These are phyloP conservation scores for Pungitius pungitius DNA, from an alignment of 2,113 vertebrate genomes.

Conservation along the genomic window DNA sequence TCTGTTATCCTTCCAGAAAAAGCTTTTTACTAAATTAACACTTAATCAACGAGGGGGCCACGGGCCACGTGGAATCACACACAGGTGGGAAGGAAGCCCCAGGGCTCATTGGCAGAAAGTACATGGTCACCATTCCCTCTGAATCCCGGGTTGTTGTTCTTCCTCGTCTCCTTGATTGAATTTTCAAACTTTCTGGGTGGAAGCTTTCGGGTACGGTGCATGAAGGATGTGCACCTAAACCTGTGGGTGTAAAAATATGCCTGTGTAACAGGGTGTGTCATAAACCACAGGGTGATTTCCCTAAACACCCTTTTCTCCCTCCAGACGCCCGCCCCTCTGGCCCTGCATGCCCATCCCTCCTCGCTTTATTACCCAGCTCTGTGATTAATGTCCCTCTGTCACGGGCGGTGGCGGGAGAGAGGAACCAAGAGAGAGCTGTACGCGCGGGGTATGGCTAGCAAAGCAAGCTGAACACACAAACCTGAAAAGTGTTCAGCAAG, in stretches of 20 bases:
- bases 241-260: constrained; percentile 47
- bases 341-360: constrained; percentile 66
- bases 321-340: constrained; percentile 63
- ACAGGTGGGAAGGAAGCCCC: background rate
- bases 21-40: constrained; percentile 46
- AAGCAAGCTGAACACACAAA: constrained; percentile 26
- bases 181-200: constrained; percentile 24
- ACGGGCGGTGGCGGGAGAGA: constrained; percentile 42
- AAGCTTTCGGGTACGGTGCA: constrained; percentile 21
- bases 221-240: constrained; percentile 47
- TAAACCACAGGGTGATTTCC: constrained; percentile 75
- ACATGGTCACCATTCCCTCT: constrained; percentile 15
- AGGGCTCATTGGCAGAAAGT: constrained; percentile 20
- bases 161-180: constrained; percentile 17
- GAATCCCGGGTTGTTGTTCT: background rate
- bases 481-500: constrained; percentile 13
- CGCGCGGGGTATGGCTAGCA: constrained; percentile 25
- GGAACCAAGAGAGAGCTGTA: constrained; percentile 33
- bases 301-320: constrained; percentile 72
- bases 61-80: constrained; percentile 6
- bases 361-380: constrained; percentile 72
- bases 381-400: constrained; percentile 80
- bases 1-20: constrained; percentile 35
- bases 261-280: constrained; percentile 68
- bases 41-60: constrained; percentile 36